Evolutionary conservation across 2,113 vertebrate species (phyloP), one percentile per base, ranked within the genome.

Genomic region (Polypterus senegalus): DNA sequence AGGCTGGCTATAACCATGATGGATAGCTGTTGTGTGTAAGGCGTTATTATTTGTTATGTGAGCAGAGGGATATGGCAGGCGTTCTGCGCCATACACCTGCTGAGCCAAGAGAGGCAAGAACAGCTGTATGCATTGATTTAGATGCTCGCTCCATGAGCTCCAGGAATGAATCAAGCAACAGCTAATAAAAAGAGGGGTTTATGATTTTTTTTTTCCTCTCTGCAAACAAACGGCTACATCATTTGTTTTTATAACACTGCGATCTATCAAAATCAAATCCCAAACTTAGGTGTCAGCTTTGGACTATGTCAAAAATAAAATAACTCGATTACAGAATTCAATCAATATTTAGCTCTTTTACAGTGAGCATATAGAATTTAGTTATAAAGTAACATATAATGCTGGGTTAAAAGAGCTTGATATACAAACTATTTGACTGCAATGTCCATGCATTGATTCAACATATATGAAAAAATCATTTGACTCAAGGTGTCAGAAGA

Each of bases 101-200:
- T 92, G 92, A 78, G 89, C 81, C 80, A 82, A 63, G 73, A 91
- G 89, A 89, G 89, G 83, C 82, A 82, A 78, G 89, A 96, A 94
- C 93, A 98, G 92, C 94, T 98, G 95, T 86, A 86, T 67, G 71
- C 86, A 89, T 90, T 96, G 91, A 94, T 92, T 95, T 94, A 96
- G 91, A 88, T 69, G 81, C 82, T 83, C 76, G 81, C 91, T 89
- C 85, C 79, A 77, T 83, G 76, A 86, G 81, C 90, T 89, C 82
- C 92, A 94, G 92, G 91, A 92, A 94, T 82, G 83, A 89, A 89
- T 98, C 93, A 92, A 86, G 87, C 84, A 78, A 92, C 92, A 96
- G 92, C 91, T 94, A 89, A 84, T 98, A 94, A 97, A 96, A 88
- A 71, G 74, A 54, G 82, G 79, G 77, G 81, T 87, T 95, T 93